Evolutionary conservation across 1,140 invertebrate genomes (phyloP).

Genomic region (Agrypnia vestita): DNA sequence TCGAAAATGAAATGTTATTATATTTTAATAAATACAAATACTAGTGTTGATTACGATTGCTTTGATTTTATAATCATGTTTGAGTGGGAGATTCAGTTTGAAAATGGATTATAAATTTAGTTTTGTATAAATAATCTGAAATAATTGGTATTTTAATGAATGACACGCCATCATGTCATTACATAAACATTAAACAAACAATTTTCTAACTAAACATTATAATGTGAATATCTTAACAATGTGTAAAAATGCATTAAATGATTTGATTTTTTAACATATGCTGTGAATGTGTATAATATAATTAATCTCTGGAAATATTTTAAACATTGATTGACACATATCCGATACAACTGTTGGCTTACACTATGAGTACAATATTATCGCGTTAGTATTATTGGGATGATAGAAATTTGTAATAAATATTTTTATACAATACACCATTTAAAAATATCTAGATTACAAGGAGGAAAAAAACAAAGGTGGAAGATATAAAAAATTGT

Average conservation of each 20-base stretch:
- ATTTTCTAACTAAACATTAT: conserved; percentile 6
- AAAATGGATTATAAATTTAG: no score
- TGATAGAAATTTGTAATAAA: background rate
- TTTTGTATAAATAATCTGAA: no score
- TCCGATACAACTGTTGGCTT: background rate
- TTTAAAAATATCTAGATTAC: conserved; percentile 30
- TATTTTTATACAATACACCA: conserved; percentile 23
- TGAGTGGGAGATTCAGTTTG: no score
- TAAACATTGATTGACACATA: conserved; percentile 11
- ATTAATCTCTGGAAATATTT: conserved; percentile 33
- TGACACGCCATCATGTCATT: background rate
- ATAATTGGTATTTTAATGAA: no score
- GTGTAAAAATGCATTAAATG: background rate
- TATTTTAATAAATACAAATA: no score
- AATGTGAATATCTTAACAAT: conserved; percentile 34
- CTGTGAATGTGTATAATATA: conserved; percentile 1
- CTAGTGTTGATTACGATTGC: no score
- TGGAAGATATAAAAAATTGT: conserved; percentile 18
- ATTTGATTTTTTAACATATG: conserved; percentile 4
- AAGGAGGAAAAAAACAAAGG: conserved; percentile 1
- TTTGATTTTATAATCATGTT: no score
- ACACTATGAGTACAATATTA: conserved; percentile 25
- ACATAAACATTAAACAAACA: conserved; percentile 1
- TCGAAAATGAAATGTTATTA: no score
- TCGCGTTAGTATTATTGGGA: background rate